A percentile compares a stretch with the other conserved stretches of the same genome.
phyloP scores from a whole-genome alignment of 1,140 invertebrate genomes.

The Macrobrachium nipponense region DNA sequence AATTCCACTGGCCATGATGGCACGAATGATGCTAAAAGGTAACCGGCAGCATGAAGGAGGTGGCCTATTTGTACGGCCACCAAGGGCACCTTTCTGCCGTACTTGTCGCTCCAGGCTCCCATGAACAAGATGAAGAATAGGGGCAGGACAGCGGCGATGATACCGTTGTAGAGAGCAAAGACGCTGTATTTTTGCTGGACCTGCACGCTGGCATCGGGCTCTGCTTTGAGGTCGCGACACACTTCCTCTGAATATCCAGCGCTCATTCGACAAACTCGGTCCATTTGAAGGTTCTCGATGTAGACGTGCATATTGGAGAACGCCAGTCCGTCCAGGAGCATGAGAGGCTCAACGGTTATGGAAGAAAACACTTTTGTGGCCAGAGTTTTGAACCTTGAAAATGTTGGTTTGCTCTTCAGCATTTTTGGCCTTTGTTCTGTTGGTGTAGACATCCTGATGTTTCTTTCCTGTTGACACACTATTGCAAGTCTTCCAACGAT shows the following conservation, averaged over 20 bases:
- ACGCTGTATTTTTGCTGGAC: constrained; percentile 47
- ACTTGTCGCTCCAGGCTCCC: constrained; percentile 57
- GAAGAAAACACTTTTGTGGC: background rate
- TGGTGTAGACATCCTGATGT: no score
- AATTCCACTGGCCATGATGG: constrained; percentile 37
- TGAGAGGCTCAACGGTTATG: constrained; percentile 46
- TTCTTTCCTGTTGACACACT: no score
- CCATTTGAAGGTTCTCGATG: constrained; percentile 55
- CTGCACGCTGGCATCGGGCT: constrained; percentile 42
- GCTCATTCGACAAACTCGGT: constrained; percentile 33
- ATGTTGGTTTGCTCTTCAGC: no score
- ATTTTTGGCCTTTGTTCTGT: background rate
- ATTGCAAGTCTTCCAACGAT: no score
- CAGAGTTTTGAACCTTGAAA: background rate
- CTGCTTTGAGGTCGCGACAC: constrained; percentile 26
- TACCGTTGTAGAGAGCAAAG: constrained; percentile 49
- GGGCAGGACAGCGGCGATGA: constrained; percentile 47
- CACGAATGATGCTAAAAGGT: constrained; percentile 33
- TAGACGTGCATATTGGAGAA: constrained; percentile 56
- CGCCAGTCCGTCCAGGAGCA: constrained; percentile 44
- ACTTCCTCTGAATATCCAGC: constrained; percentile 19
- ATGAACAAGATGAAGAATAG: constrained; percentile 57
- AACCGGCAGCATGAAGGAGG: constrained; percentile 44
- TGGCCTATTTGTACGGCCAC: constrained; percentile 49
- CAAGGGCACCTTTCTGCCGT: constrained; percentile 48